These are phyloP conservation scores for Valencia hispanica DNA, from an alignment of 2,797 vertebrate genomes.

Conservation along the genomic window DNA sequence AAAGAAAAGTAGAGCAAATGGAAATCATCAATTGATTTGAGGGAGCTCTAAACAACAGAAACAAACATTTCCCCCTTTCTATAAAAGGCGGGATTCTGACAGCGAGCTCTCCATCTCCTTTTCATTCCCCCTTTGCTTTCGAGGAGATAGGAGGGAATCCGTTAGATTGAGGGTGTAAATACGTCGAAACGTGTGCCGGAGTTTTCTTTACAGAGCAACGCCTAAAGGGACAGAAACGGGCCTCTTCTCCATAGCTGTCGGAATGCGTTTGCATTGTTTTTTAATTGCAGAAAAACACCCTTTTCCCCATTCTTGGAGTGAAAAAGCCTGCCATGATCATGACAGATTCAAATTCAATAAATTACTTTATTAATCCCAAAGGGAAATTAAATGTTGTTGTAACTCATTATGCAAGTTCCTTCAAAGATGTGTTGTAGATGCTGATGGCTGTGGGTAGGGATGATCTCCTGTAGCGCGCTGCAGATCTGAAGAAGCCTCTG, in stretches of 20 bases:
- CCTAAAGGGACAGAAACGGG: slow-evolving; percentile 74
- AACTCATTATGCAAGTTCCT: too few relatives aligned
- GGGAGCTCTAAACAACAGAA: slow-evolving; percentile 66
- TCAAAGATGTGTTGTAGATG: too few relatives aligned
- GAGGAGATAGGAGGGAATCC: slow-evolving; percentile 63
- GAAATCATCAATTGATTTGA: slow-evolving; percentile 79
- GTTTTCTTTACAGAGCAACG: slow-evolving; percentile 72
- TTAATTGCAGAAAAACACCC: slow-evolving; percentile 65
- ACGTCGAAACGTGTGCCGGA: slow-evolving; percentile 56
- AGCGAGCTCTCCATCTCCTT: slow-evolving; percentile 62
- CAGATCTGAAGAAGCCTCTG: too few relatives aligned
- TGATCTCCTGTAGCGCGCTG: too few relatives aligned
- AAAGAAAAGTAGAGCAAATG: slow-evolving; percentile 67
- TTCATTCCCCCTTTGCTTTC: slow-evolving; percentile 68
- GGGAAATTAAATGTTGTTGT: too few relatives aligned
- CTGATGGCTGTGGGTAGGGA: too few relatives aligned
- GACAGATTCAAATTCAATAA: too few relatives aligned
- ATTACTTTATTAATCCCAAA: too few relatives aligned
- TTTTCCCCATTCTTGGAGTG: slow-evolving; percentile 60
- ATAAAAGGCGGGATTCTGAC: slow-evolving; percentile 62
- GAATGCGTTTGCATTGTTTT: slow-evolving; percentile 73
- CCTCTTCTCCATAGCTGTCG: slow-evolving; percentile 77
- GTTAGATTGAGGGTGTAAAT: slow-evolving; percentile 72
- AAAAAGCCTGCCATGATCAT: slow-evolving; percentile 68
- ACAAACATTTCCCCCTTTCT: slow-evolving; percentile 67